A percentile compares a stretch with the other conserved stretches of the same genome.
phyloP scores from a whole-genome alignment of 2,113 vertebrate genomes.

The Rhinopomastus cyanomelas region DNA sequence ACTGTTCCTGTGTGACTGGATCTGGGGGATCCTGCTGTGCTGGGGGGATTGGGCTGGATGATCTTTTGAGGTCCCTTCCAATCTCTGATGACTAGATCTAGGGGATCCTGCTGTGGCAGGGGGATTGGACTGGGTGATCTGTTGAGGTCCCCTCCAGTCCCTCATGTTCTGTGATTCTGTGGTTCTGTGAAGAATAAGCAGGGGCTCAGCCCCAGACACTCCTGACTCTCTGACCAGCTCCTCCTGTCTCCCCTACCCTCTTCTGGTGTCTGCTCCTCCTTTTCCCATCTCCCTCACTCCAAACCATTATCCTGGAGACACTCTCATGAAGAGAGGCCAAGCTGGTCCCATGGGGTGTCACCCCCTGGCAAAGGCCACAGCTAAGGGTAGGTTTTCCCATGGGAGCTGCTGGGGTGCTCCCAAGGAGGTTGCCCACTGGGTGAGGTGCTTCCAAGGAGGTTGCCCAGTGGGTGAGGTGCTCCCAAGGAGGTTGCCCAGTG shows the following conservation, averaged over 20 bases:
- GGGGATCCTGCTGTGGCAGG: too few relatives aligned
- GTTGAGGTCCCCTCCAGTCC: too few relatives aligned
- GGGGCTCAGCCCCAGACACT: neutral
- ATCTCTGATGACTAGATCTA: too few relatives aligned
- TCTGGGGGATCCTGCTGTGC: too few relatives aligned
- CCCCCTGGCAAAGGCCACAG: neutral
- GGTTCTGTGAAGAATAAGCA: neutral
- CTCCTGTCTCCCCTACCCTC: neutral
- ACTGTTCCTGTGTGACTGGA: too few relatives aligned
- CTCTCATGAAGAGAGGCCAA: rapidly evolving
- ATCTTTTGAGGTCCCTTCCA: too few relatives aligned
- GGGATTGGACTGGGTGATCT: too few relatives aligned
- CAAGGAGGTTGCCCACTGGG: rapidly evolving
- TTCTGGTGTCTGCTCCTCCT: neutral
- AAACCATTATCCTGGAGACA: rapidly evolving
- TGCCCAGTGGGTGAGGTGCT: too few relatives aligned
- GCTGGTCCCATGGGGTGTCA: neutral
- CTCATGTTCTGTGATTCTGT: too few relatives aligned
- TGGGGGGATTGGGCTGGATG: too few relatives aligned
- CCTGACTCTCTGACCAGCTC: neutral
- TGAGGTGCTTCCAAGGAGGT: too few relatives aligned
- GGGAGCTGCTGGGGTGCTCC: neutral
- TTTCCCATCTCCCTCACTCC: neutral
- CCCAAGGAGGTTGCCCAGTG: rapidly evolving
- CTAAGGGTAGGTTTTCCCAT: rapidly evolving